Evolutionary conservation across 2,113 vertebrate genomes (phyloP).

Genomic region (Zosterops hypoxanthus): DNA sequence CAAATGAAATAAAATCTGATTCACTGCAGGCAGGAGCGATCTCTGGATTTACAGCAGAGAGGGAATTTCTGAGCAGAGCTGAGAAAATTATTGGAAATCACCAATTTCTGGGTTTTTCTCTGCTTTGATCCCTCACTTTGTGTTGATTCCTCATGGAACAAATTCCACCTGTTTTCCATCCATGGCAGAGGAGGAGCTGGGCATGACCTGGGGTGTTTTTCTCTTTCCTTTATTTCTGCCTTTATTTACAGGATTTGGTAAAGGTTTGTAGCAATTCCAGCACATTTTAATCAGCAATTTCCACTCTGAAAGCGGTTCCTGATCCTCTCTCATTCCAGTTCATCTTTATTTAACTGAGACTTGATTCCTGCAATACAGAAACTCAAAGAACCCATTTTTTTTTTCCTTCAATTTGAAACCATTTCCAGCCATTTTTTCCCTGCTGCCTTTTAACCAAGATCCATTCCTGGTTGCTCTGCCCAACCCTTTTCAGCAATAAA

Average conservation of each 20-base stretch:
- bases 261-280: background rate
- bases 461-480: background rate
- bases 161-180: background rate
- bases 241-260: background rate
- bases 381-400: background rate
- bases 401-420: background rate
- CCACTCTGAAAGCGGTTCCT: background rate
- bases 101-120: background rate
- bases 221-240: background rate
- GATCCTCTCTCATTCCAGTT: background rate
- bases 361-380: background rate
- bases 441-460: background rate
- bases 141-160: background rate
- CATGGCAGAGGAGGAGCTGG: background rate
- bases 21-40: background rate
- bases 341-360: background rate
- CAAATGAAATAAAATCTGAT: background rate
- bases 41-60: background rate
- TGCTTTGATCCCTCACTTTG: background rate
- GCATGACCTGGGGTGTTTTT: background rate
- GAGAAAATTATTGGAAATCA: too few relatives aligned
- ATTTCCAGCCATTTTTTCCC: background rate
- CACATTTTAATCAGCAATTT: background rate
- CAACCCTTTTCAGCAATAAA: background rate
- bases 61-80: background rate